These are phyloP conservation scores for Pelosia muscerda DNA, from an alignment of 2,888 invertebrate genomes.

Conservation along the genomic window DNA sequence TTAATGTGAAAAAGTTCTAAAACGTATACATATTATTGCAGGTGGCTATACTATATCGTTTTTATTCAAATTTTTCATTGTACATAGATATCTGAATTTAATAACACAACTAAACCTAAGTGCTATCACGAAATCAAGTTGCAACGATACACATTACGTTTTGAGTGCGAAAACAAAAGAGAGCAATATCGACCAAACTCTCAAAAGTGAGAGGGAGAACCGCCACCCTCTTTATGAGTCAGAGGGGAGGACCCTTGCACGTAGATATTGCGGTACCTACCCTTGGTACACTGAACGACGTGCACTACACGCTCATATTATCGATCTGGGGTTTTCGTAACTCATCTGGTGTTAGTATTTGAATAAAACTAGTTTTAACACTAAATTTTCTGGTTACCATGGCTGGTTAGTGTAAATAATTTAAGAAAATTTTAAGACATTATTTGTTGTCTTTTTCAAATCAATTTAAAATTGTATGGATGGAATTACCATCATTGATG, in stretches of 20 bases:
- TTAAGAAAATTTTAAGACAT: too few species aligned
- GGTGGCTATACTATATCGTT: too few species aligned
- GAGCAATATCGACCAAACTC: conserved; percentile 85
- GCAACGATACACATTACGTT: conserved; percentile 56
- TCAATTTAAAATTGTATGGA: too few species aligned
- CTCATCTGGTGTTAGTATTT: conserved; percentile 42
- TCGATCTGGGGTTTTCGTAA: conserved; percentile 59
- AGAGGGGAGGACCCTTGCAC: conserved; percentile 85
- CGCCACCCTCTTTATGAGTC: conserved; percentile 86
- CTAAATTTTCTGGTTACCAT: background rate
- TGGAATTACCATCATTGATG: too few species aligned
- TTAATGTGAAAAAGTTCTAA: too few species aligned
- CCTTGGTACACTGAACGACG: conserved; percentile 70
- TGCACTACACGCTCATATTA: conserved; percentile 77
- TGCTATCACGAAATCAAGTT: conserved; percentile 52
- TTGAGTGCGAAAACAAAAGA: conserved; percentile 84
- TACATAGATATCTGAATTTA: conserved; percentile 12
- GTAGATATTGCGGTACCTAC: conserved; percentile 74
- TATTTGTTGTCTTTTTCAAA: too few species aligned
- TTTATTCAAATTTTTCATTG: background rate
- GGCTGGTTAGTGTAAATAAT: too few species aligned
- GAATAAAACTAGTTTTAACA: background rate
- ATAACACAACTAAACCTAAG: conserved; percentile 30
- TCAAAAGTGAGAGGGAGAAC: conserved; percentile 80
- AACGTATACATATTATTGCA: too few species aligned